Conservation (phyloP, 2,113 vertebrate genomes). For the Eudyptes chrysolophus region DNA sequence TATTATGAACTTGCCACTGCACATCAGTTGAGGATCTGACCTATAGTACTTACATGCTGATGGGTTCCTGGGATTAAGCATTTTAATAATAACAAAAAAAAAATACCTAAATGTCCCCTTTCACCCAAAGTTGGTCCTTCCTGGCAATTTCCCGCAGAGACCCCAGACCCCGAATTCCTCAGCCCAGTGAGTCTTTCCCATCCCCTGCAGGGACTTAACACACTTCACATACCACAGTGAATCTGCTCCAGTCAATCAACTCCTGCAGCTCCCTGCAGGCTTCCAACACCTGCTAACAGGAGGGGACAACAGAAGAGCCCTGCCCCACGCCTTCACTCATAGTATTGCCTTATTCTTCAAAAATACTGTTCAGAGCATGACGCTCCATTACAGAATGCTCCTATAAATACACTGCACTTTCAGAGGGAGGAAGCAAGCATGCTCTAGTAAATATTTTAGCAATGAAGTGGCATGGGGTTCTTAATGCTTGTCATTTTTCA, state of each 20-base stretch:
- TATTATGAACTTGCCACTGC: not conserved
- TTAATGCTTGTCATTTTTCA: constrained; percentile 32
- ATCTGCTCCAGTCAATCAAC: constrained; percentile 50
- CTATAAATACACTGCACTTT: constrained; percentile 12
- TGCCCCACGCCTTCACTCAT: not conserved
- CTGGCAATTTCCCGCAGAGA: not conserved
- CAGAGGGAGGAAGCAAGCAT: constrained; percentile 5
- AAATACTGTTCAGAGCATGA: not conserved
- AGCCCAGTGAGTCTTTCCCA: not conserved
- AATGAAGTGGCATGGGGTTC: constrained; percentile 23
- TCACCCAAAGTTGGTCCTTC: not conserved
- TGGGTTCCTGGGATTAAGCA: not conserved
- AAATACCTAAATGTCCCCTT: not conserved
- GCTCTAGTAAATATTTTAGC: constrained; percentile 51
- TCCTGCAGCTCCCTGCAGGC: not conserved
- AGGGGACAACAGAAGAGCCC: not conserved
- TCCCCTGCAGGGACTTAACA: not conserved
- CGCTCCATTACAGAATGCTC: not conserved
- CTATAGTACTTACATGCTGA: not conserved
- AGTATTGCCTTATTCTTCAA: not conserved
- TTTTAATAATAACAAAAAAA: not conserved
- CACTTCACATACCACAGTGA: not conserved
- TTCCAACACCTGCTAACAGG: constrained; percentile 32
- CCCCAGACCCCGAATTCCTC: not conserved
- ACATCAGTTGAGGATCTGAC: not conserved